Percentiles rank a stretch among this genome's conserved stretches.
These are phyloP conservation scores for Henicopernis longicauda DNA, from an alignment of 2,113 vertebrate species.

Conservation along the genomic window DNA sequence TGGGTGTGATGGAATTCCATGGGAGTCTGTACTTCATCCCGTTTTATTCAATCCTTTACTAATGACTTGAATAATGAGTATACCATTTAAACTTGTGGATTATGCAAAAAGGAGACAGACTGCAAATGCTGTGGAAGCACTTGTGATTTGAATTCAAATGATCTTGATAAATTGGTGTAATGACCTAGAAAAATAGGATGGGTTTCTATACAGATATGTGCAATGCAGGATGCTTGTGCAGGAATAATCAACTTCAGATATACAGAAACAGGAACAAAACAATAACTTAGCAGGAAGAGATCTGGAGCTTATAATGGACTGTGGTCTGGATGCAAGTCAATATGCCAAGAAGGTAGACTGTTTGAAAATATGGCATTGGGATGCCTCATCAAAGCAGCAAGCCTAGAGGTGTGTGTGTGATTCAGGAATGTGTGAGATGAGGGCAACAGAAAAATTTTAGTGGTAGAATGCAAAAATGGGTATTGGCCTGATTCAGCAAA, in stretches of 20 bases:
- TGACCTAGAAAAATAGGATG: background rate
- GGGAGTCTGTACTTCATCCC: background rate
- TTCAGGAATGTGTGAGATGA: background rate
- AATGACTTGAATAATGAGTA: background rate
- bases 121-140: background rate
- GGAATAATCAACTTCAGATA: background rate
- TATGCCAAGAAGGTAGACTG: background rate
- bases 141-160: background rate
- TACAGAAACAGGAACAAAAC: background rate
- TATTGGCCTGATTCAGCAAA: background rate
- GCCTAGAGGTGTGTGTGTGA: background rate
- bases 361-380: background rate
- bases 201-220: background rate
- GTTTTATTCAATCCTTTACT: background rate
- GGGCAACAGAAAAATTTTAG: background rate
- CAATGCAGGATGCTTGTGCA: background rate
- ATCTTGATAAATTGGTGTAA: background rate
- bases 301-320: background rate
- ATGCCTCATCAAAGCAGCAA: background rate
- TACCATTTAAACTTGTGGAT: background rate
- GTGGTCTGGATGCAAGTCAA: background rate
- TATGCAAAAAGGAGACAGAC: background rate
- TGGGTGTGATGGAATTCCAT: background rate
- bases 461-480: background rate
- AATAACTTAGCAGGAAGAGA: background rate